These are phyloP conservation scores for Drosophila melanosoma DNA, from an alignment of 2,888 invertebrate genomes.

Conservation along the genomic window DNA sequence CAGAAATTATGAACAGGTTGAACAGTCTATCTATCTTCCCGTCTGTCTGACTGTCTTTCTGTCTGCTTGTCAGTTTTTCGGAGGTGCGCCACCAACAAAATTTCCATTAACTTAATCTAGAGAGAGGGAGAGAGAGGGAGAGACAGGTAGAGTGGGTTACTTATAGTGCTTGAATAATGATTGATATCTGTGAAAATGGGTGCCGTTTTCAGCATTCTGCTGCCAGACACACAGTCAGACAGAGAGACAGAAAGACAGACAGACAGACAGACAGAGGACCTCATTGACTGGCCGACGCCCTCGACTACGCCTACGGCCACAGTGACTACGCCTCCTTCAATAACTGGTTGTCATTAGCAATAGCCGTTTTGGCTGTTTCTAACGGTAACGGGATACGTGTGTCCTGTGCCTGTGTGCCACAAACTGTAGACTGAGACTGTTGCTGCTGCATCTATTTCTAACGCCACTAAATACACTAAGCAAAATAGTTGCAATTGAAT, in stretches of 20 bases:
- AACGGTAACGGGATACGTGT: conserved; percentile 40
- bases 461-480: conserved; percentile 2
- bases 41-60: conserved; percentile 3
- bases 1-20: conserved; percentile 22
- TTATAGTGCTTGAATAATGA: conserved; percentile 59
- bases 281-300: conserved; percentile 6
- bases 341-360: conserved; percentile 68
- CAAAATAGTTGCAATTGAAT: background rate
- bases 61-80: conserved; percentile 4
- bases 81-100: conserved; percentile 35
- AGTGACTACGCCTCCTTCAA: background rate
- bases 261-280: background rate
- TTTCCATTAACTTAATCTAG: conserved; percentile 29
- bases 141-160: background rate
- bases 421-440: conserved; percentile 1
- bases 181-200: conserved; percentile 65
- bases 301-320: background rate
- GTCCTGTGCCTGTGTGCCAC: conserved; percentile 1
- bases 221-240: background rate
- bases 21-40: conserved; percentile 11
- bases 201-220: conserved; percentile 35
- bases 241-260: background rate
- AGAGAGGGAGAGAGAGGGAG: background rate
- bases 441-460: background rate
- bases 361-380: conserved; percentile 54